phyloP scores from a whole-genome alignment of 2,113 vertebrate species.

The Brachypteracias leptosomus region DNA sequence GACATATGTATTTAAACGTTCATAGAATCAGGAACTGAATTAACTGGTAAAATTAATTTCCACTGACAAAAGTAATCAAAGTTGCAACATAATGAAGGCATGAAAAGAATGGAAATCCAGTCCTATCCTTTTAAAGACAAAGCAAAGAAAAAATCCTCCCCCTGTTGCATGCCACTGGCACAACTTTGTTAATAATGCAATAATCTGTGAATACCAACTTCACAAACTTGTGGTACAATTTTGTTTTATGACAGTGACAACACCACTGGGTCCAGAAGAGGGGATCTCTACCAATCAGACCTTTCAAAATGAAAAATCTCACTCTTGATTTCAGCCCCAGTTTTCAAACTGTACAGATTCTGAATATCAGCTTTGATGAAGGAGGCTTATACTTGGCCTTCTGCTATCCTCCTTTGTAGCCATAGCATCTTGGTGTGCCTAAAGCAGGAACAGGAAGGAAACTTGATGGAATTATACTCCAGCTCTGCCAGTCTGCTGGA shows the following conservation, averaged over 20 bases:
- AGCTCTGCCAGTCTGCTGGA: not conserved
- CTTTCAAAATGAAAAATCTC: not conserved
- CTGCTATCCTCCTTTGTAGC: not conserved
- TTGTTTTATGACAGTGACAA: not conserved
- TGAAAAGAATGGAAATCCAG: not conserved
- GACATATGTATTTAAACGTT: not conserved
- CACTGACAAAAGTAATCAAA: not conserved
- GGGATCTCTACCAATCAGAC: not conserved
- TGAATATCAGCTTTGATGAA: not conserved
- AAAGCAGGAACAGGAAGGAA: not conserved
- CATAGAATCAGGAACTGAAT: not conserved
- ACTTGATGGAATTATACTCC: not conserved
- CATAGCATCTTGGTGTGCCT: not conserved
- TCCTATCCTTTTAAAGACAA: not conserved
- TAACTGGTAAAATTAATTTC: not conserved
- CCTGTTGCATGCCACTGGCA: not conserved
- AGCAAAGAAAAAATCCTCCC: not conserved
- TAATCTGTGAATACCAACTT: not conserved
- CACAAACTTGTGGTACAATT: not conserved
- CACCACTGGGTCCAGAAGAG: not conserved
- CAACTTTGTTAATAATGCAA: not conserved
- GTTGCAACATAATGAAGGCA: not conserved
- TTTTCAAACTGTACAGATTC: not conserved
- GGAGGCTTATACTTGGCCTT: not conserved
- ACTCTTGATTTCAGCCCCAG: not conserved